phyloP scores from a whole-genome alignment of 2,113 vertebrate species.

The Vulpes vulpes region DNA sequence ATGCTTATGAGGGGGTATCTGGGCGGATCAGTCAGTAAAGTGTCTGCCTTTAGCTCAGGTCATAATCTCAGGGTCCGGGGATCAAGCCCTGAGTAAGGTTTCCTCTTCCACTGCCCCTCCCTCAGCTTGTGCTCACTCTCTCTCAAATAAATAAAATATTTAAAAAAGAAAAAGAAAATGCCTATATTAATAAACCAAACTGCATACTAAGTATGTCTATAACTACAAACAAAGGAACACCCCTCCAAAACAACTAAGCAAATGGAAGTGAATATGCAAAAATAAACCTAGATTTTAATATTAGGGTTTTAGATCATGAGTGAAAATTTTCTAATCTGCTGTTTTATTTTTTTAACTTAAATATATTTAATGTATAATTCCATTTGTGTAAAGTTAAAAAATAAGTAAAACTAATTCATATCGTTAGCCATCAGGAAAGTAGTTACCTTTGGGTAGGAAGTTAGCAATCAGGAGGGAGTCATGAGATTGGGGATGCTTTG shows the following conservation, averaged over 20 bases:
- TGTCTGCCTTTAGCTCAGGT: too few species aligned
- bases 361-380: neutral
- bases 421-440: neutral
- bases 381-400: neutral
- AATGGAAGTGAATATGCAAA: slow-evolving; percentile 6
- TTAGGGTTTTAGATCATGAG: neutral
- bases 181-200: slow-evolving; percentile 1
- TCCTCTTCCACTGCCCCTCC: too few species aligned
- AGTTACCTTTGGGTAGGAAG: neutral
- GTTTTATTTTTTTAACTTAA: neutral
- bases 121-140: too few species aligned
- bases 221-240: neutral
- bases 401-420: neutral
- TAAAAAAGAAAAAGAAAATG: too few species aligned
- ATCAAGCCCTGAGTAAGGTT: too few species aligned
- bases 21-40: too few species aligned
- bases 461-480: neutral
- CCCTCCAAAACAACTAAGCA: neutral
- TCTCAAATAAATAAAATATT: too few species aligned
- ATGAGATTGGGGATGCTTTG: neutral
- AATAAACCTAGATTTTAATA: neutral
- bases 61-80: too few species aligned
- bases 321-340: neutral
- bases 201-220: neutral
- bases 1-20: neutral